Percentiles rank a stretch among this genome's conserved stretches.
phyloP scores from a whole-genome alignment of 1,140 invertebrate genomes.

The Thaumetopoea pityocampa region DNA sequence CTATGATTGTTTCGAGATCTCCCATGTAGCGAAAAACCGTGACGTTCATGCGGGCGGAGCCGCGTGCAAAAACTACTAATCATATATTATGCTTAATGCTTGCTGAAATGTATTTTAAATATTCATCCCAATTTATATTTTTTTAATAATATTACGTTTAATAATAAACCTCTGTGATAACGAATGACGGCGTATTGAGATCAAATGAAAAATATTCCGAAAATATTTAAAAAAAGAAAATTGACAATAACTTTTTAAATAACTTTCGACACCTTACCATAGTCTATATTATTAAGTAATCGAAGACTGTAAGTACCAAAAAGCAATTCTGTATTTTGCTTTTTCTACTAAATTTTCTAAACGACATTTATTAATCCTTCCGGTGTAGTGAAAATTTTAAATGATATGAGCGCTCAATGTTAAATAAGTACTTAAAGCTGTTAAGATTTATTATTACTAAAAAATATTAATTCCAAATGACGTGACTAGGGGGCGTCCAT shows the following conservation, averaged over 20 bases:
- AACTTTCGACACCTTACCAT: constrained; percentile 9
- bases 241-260: constrained; percentile 14
- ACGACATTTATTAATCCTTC: constrained; percentile 10
- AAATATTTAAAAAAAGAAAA: constrained; percentile 10
- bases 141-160: constrained; percentile 6
- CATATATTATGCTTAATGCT: neutral
- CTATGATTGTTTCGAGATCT: too few species aligned
- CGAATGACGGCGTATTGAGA: constrained; percentile 5
- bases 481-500: too few species aligned
- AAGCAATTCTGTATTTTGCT: constrained; percentile 33
- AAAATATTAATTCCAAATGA: too few species aligned
- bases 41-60: too few species aligned
- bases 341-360: constrained; percentile 13
- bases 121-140: neutral
- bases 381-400: too few species aligned
- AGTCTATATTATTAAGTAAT: constrained; percentile 23
- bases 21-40: too few species aligned
- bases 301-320: constrained; percentile 49
- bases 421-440: too few species aligned
- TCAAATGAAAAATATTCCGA: constrained; percentile 7
- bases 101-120: neutral
- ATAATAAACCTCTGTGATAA: constrained; percentile 18
- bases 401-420: too few species aligned
- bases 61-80: neutral
- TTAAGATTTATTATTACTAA: too few species aligned